Evolutionary conservation across 2,797 vertebrate species (phyloP).

Genomic region (Acanthurus leucopareius): DNA sequence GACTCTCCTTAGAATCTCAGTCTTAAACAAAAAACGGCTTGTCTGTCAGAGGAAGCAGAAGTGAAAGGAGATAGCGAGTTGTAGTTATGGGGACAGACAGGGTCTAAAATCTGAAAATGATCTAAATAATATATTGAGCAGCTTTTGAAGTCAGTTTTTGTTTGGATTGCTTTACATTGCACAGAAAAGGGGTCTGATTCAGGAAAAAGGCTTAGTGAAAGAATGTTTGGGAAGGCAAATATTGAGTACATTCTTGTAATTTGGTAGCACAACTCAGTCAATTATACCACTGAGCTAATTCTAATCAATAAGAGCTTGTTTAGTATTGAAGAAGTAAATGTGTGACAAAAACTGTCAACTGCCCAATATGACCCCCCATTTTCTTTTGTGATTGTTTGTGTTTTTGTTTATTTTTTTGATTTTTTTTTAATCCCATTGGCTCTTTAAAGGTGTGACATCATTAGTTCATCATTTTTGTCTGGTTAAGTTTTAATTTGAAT

Average conservation of each 20-base stretch:
- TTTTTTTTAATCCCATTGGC: background rate
- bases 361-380: background rate
- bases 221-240: slow-evolving; percentile 4
- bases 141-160: slow-evolving; percentile 10
- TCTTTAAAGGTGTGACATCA: background rate
- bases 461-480: background rate
- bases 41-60: slow-evolving; percentile 42
- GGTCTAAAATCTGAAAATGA: slow-evolving; percentile 36
- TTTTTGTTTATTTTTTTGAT: too few species aligned
- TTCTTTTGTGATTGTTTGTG: background rate
- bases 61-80: slow-evolving; percentile 16
- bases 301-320: background rate
- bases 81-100: slow-evolving; percentile 18
- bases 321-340: background rate
- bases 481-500: background rate
- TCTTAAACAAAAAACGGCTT: slow-evolving; percentile 30
- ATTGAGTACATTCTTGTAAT: background rate
- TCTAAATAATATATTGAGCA: slow-evolving; percentile 48
- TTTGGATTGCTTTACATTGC: slow-evolving; percentile 18
- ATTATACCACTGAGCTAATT: background rate
- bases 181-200: background rate
- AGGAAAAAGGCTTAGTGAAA: background rate
- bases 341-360: background rate
- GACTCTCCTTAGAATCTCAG: slow-evolving; percentile 44
- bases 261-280: background rate